Evolutionary conservation across 2,113 vertebrate genomes (phyloP), one percentile per base, ranked within the genome.

Genomic region (Ardeotis arabs): DNA sequence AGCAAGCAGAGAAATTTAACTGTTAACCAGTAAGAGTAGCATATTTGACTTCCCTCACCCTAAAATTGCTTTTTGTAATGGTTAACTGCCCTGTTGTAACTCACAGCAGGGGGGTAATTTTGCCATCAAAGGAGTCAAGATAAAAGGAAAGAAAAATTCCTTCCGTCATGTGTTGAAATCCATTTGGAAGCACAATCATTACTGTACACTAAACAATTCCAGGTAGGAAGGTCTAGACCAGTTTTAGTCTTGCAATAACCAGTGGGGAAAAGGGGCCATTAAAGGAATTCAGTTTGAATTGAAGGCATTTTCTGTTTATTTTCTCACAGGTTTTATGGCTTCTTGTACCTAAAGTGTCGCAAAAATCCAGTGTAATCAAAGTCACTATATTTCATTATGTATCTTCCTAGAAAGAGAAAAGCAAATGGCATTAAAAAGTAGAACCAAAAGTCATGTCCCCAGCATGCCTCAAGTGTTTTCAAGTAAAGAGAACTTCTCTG

Each of bases 41-140:
- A 62, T 77, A 73, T 97, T 94, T 96, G 88, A 94, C 91, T 95
- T 84, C 84, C 66, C 69, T 96, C 86, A 79, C 62, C 47, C 94
- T 62, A 68, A 91, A 95, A 96, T 95, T 91, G 85, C 80, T 93
- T 62, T 95, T 55, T 96, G 93, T 97, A 98, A 97, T 98, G 93
- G 93, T 98, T 98, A 98, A 98, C 97, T 79, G 87, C 89, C 60
- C 47, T 90, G 84, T 70, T 78, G 73, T 75, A 92, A 93, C 56
- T 96, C 97, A 60, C 97, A 96, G 96, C 95, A 95, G 97, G 97
- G 82, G 93, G 70, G 20, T 24, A 62, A 55, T 69, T 93, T 89
- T 74, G 28, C 64, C 85, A 63, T 94, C 89, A 87, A 55, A 85
- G 77, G 70, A 97, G 37, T 68, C 44, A 84, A 95, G 93, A 96